Base-by-base conservation (phyloP, 2,888 invertebrate genomes). In the Caenorhabditis sp. region DNA sequence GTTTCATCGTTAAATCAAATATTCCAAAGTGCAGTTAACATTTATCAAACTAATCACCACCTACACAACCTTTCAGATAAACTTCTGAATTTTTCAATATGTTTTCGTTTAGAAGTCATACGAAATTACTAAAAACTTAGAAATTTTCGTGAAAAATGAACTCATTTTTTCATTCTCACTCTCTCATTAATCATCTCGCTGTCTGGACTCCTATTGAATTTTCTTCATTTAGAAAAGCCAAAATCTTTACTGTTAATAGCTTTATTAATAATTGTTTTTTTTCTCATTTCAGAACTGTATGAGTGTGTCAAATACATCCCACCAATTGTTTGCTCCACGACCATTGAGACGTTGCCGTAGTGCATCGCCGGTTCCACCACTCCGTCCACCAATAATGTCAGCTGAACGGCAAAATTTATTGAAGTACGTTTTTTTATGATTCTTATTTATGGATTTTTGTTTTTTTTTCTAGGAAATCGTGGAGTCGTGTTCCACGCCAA, bases 401-500 rank as follows among this genome's bases (percentile, higher is more conserved):
- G 27, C 61, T 20, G 83, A 83, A 21, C 83, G 76, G 25, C 83
- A 81, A 38, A 68, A 59, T 23, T 53, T 77, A 23, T 66, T 82
- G 53, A 81, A 63, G 82, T 79, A 8, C 14, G 56, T 59, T n/a
- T 25, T 26, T 54, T 17, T 26, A 23, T 20, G 8, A 36, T 20
- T 14, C 27, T 10, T 59, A 31, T 20, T 50, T 25, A 23, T 21
- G 25, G 17, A 23, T 36, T 20, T 36, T 31, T 31, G 5, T 20
- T 20, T 49, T 10, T 50, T 31, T 23, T 78, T 71, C 38, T 38
- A 84, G 85, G 61, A 77, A 75, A 56, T 84, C 85, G 0, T 85
- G 84, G 84, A 74, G 75, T 43, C 71, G 78, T 36, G 70, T 85
- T 38, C 78, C 83, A 10, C 81, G 82, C 25, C 71, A 50, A 43